Percentiles rank a stretch among this genome's conserved stretches.
These are phyloP conservation scores for Butorides virescens DNA, from an alignment of 2,113 vertebrate species.

Conservation along the genomic window DNA sequence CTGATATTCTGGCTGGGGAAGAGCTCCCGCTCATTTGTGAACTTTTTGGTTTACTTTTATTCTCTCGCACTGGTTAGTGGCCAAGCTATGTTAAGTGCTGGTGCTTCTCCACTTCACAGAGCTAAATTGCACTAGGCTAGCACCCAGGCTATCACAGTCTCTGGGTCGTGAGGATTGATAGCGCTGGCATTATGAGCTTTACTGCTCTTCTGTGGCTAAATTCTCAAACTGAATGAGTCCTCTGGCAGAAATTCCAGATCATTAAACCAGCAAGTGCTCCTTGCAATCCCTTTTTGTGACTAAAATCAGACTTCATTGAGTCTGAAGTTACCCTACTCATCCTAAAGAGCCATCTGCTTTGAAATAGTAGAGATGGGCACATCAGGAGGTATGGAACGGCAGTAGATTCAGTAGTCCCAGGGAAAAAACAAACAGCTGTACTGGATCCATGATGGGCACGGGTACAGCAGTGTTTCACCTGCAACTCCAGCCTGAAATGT, in stretches of 20 bases:
- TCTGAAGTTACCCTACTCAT: neutral
- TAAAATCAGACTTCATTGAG: neutral
- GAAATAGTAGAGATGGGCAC: neutral
- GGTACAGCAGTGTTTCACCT: neutral
- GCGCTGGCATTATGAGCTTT: neutral
- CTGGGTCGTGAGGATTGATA: neutral
- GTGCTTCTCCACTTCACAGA: neutral
- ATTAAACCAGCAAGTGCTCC: neutral
- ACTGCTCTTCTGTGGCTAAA: neutral
- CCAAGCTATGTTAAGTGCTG: neutral
- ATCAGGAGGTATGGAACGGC: neutral
- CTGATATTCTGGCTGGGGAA: neutral
- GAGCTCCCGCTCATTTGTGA: neutral
- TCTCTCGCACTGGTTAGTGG: neutral
- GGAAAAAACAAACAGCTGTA: neutral
- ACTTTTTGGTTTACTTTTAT: neutral
- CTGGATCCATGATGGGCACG: accelerated
- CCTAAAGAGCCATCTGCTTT: neutral
- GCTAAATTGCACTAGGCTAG: neutral
- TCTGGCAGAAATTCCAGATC: conserved; percentile 41
- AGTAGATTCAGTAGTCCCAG: neutral
- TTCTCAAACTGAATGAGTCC: conserved; percentile 19
- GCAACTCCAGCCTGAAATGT: neutral
- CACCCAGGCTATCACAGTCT: neutral
- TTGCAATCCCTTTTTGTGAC: conserved; percentile 27